Percentiles rank a stretch among this genome's conserved stretches.
Conservation (phyloP, 2,888 invertebrate species). For the Aplocera efformata region DNA sequence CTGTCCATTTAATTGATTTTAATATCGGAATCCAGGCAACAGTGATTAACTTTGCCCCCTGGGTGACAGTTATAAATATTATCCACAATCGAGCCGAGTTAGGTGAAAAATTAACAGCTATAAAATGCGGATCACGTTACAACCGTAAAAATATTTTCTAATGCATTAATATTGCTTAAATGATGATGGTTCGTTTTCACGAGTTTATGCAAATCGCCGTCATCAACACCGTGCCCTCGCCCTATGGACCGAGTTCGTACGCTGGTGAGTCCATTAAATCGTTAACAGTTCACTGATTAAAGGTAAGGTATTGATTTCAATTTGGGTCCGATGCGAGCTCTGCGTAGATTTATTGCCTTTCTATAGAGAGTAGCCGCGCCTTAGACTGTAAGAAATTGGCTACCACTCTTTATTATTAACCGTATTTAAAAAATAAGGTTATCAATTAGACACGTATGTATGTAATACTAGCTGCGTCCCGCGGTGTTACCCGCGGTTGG, state of each 20-base stretch:
- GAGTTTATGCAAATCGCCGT: constrained; percentile 22
- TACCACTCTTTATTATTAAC: background rate
- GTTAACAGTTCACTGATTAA: constrained; percentile 48
- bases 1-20: too few relatives aligned
- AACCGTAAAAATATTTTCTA: constrained; percentile 13
- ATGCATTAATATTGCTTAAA: constrained; percentile 4
- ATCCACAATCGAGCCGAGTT: constrained; percentile 6
- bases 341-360: constrained; percentile 24
- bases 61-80: constrained; percentile 5
- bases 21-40: too few relatives aligned
- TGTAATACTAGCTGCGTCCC: too few relatives aligned
- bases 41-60: constrained; percentile 4
- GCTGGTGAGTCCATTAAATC: constrained; percentile 35
- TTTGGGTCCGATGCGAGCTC: constrained; percentile 28
- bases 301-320: constrained; percentile 44
- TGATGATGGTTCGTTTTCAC: constrained; percentile 12
- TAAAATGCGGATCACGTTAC: constrained; percentile 12
- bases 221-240: constrained; percentile 10
- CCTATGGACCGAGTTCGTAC: constrained; percentile 8
- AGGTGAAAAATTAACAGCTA: constrained; percentile 9
- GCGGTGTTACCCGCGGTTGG: too few relatives aligned
- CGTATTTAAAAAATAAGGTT: too few relatives aligned
- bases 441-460: too few relatives aligned
- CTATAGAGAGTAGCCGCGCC: constrained; percentile 25
- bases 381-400: constrained; percentile 12